Conservation (phyloP, 2,113 vertebrate genomes). For the Trochalopteron elliotii region DNA sequence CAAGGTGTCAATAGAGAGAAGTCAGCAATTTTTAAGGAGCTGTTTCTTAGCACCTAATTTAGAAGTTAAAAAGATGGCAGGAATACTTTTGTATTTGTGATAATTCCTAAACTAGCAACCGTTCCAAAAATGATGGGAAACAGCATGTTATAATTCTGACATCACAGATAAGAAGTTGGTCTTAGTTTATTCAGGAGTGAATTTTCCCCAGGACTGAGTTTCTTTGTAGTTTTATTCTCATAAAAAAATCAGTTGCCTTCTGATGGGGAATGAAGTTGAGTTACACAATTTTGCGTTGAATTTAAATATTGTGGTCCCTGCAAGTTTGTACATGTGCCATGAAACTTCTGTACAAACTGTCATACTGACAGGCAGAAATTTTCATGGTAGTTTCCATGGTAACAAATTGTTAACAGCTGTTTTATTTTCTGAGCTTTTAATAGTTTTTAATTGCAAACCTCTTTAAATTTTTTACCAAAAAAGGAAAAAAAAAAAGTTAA, state of each 20-base stretch:
- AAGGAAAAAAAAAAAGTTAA: not conserved
- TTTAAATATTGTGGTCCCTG: not conserved
- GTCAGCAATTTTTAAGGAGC: not conserved
- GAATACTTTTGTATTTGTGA: not conserved
- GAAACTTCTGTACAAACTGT: not conserved
- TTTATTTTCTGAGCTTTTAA: not conserved
- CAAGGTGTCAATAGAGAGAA: not conserved
- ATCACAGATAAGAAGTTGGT: not conserved
- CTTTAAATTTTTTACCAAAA: not conserved
- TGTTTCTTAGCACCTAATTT: not conserved
- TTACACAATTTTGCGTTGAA: not conserved
- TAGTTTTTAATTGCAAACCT: not conserved
- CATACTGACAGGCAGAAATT: not conserved
- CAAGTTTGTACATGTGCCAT: not conserved
- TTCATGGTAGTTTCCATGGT: not conserved
- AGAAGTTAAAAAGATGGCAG: not conserved
- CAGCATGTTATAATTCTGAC: not conserved
- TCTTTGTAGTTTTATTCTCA: not conserved
- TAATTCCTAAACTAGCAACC: not conserved
- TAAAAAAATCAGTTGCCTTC: not conserved
- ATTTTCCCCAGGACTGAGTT: not conserved
- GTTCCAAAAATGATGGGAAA: not conserved
- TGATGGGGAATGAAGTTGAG: not conserved
- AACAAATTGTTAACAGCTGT: not conserved
- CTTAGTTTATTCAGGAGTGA: not conserved